Conservation (phyloP, 1,140 invertebrate species). For the Conopomorpha cramerella region DNA sequence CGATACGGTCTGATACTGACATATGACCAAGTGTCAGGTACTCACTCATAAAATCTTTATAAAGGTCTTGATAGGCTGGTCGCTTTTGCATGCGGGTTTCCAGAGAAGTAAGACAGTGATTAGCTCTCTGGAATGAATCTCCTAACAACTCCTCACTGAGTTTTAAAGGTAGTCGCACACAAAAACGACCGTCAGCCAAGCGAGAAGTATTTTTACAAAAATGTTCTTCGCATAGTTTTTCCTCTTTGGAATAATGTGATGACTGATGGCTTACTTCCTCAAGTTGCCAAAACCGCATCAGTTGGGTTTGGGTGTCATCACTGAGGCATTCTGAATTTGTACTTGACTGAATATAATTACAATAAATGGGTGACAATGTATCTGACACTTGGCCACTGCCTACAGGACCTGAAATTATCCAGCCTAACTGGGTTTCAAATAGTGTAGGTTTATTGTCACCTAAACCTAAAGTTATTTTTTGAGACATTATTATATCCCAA, state of each 20-base stretch:
- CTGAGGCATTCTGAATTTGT: too few species aligned
- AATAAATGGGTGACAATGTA: neutral
- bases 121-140: conserved; percentile 2
- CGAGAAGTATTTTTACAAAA: conserved; percentile 5
- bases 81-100: neutral
- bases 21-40: conserved; percentile 2
- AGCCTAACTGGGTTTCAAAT: conserved; percentile 2
- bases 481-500: conserved; percentile 4
- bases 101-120: conserved; percentile 2
- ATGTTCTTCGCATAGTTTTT: conserved; percentile 4
- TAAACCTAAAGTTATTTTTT: conserved; percentile 1
- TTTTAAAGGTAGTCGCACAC: conserved; percentile 4
- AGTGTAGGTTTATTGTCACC: conserved; percentile 1
- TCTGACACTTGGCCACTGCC: neutral
- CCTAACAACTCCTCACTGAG: neutral
- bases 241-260: conserved; percentile 1
- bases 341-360: too few species aligned
- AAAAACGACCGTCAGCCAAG: conserved; percentile 4
- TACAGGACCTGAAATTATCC: conserved; percentile 4
- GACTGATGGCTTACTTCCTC: conserved; percentile 2
- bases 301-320: neutral
- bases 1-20: neutral
- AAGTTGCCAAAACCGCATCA: conserved; percentile 4
- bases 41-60: conserved; percentile 3
- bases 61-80: neutral